phyloP scores from a whole-genome alignment of 2,888 invertebrate genomes.

The Rhaphigaster nebulosa region DNA sequence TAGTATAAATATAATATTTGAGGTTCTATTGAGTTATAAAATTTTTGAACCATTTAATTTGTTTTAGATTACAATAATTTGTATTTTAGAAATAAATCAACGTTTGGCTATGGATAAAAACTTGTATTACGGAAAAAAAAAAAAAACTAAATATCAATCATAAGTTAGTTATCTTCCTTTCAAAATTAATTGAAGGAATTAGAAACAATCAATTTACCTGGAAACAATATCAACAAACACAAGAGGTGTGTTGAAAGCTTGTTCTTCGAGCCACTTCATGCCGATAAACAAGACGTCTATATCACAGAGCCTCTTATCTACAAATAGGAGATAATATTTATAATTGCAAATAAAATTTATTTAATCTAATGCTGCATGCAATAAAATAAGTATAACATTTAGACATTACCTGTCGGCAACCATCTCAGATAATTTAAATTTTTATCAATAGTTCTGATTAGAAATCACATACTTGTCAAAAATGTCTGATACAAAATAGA shows the following conservation, averaged over 20 bases:
- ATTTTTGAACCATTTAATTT: background rate
- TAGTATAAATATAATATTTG: background rate
- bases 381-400: background rate
- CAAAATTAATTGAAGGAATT: background rate
- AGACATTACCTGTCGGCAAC: background rate
- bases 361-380: background rate
- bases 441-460: background rate
- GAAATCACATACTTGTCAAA: background rate
- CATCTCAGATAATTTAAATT: background rate
- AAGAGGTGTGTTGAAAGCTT: constrained; percentile 55
- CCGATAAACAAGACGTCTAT: constrained; percentile 64
- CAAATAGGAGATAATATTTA: constrained; percentile 19
- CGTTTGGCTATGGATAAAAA: background rate
- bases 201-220: constrained; percentile 56
- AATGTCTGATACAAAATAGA: no score
- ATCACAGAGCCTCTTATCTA: constrained; percentile 63
- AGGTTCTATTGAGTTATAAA: background rate
- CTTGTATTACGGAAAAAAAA: no score
- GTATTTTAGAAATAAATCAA: background rate
- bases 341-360: background rate
- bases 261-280: constrained; percentile 60
- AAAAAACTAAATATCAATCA: no score
- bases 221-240: constrained; percentile 64
- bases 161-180: background rate
- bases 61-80: background rate